Percentiles rank a stretch among this genome's conserved stretches.
phyloP scores from a whole-genome alignment of 2,113 vertebrate genomes.

The Proteles cristata region DNA sequence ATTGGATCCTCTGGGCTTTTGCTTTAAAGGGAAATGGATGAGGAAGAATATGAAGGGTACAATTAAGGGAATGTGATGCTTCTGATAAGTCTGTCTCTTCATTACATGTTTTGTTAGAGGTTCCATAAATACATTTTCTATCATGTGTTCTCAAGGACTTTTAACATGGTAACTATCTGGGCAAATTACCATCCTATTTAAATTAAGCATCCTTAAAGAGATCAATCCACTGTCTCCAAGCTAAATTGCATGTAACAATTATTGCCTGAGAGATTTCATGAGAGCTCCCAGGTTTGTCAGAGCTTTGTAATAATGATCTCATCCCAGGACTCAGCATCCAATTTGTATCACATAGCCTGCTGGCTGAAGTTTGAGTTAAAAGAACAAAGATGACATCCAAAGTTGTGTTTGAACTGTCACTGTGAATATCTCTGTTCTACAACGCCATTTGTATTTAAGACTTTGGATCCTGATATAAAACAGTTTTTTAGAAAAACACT shows the following conservation, averaged over 20 bases:
- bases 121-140: background rate
- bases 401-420: background rate
- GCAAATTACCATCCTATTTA: slow-evolving; percentile 49
- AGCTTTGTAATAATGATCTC: background rate
- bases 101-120: background rate
- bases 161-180: slow-evolving; percentile 44
- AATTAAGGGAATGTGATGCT: background rate
- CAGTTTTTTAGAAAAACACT: slow-evolving; percentile 28
- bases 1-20: background rate
- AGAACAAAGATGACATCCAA: slow-evolving; percentile 5
- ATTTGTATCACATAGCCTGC: background rate
- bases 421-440: background rate
- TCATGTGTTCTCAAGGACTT: background rate
- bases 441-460: background rate
- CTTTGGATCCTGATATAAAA: background rate
- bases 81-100: background rate
- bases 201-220: slow-evolving; percentile 52
- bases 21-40: background rate
- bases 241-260: slow-evolving; percentile 19
- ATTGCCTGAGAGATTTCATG: slow-evolving; percentile 30
- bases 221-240: slow-evolving; percentile 22
- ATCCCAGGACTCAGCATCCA: background rate
- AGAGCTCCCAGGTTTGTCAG: background rate
- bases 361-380: background rate
- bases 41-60: background rate